phyloP scores from a whole-genome alignment of 1,140 invertebrate genomes.

The Rhopalosiphum padi region DNA sequence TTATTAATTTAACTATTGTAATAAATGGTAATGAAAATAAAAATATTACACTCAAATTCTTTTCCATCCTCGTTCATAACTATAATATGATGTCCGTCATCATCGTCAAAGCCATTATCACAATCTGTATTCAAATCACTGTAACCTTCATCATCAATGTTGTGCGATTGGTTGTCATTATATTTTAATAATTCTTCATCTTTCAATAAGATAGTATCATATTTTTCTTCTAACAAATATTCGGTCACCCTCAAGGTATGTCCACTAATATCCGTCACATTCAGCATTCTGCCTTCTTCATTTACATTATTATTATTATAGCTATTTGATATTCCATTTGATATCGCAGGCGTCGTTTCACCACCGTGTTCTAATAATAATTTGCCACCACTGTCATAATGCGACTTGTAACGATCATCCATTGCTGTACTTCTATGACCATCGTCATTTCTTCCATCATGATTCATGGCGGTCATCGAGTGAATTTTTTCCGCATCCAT shows the following conservation, averaged over 20 bases:
- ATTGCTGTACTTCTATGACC: background rate
- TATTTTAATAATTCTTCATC: background rate
- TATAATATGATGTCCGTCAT: background rate
- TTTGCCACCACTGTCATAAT: background rate
- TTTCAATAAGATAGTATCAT: background rate
- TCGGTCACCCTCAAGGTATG: background rate
- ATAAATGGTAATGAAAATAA: background rate
- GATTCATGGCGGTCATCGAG: background rate
- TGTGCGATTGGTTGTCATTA: background rate
- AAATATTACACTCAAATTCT: constrained; percentile 6
- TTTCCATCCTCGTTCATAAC: background rate
- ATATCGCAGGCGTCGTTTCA: background rate
- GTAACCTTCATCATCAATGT: background rate
- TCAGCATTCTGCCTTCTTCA: background rate
- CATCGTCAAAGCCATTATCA: background rate
- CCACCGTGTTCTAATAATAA: background rate
- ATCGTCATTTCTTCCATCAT: background rate
- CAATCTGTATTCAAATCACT: background rate
- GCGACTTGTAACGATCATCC: background rate
- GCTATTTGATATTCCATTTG: background rate
- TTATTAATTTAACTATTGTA: background rate
- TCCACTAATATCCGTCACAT: background rate
- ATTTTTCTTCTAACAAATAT: background rate
- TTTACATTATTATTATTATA: background rate
- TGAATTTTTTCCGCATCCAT: background rate